Conservation (phyloP, 2,888 invertebrate species). For the Oligia latruncula region DNA sequence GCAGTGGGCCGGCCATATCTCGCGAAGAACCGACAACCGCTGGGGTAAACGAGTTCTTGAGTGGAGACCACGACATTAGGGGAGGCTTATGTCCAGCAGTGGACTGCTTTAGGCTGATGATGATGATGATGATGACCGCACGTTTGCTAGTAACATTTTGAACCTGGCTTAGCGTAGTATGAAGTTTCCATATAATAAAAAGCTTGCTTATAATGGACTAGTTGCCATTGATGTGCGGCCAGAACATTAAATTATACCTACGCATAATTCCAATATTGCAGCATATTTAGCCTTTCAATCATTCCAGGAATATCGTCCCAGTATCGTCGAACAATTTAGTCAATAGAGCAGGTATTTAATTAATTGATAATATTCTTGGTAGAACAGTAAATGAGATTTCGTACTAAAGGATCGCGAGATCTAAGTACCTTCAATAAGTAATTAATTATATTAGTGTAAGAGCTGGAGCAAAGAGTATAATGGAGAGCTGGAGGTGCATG, state of each 20-base stretch:
- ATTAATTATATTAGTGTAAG: slow-evolving; percentile 39
- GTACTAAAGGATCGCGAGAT: slow-evolving; percentile 21
- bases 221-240: too few species aligned
- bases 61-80: too few species aligned
- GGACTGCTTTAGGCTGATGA: too few species aligned
- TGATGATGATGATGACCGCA: too few species aligned
- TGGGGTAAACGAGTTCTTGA: too few species aligned
- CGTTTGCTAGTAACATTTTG: neutral
- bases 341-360: slow-evolving; percentile 17
- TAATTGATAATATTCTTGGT: slow-evolving; percentile 21
- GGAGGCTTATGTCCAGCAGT: too few species aligned
- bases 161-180: neutral
- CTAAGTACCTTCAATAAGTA: slow-evolving; percentile 35
- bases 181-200: neutral
- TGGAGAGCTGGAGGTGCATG: slow-evolving; percentile 12
- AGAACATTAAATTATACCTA: neutral
- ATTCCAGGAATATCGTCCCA: neutral
- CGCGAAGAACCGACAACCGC: too few species aligned
- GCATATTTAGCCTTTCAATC: slow-evolving; percentile 5
- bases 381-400: slow-evolving; percentile 4
- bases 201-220: too few species aligned
- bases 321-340: slow-evolving; percentile 14
- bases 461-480: neutral
- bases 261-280: neutral
- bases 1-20: too few species aligned